These are phyloP conservation scores for Monodelphis domestica DNA, from an alignment of 2,797 vertebrate species.

Conservation along the genomic window DNA sequence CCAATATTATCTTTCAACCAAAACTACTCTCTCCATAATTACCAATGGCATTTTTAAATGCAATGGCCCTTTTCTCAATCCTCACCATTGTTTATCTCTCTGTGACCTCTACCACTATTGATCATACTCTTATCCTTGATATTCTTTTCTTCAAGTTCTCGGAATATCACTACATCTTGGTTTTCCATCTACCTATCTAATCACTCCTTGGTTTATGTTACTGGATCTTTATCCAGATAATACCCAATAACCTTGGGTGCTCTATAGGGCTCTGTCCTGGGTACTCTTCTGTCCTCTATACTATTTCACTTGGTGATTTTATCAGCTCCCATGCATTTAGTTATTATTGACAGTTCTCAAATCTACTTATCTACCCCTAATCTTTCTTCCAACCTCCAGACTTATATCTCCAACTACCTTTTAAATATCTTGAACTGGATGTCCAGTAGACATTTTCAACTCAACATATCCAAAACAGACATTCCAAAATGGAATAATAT, in stretches of 20 bases:
- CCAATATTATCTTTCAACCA: background rate
- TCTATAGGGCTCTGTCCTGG: background rate
- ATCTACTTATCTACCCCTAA: background rate
- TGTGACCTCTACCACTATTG: background rate
- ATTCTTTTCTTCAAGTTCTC: background rate
- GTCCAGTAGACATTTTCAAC: background rate
- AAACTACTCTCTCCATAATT: background rate
- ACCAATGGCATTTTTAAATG: background rate
- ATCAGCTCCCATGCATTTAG: background rate
- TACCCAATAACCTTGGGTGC: background rate
- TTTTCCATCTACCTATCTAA: background rate
- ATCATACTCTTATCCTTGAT: background rate
- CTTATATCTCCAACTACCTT: background rate
- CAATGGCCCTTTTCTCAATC: background rate
- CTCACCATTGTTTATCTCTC: background rate
- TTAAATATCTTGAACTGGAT: background rate
- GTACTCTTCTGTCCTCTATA: background rate
- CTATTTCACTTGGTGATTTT: background rate
- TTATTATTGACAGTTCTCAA: background rate
- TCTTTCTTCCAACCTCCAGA: background rate
- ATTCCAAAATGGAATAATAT: background rate
- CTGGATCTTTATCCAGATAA: background rate
- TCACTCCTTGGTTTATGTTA: background rate
- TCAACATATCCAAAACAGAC: background rate
- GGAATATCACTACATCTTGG: background rate